Percentiles rank a stretch among this genome's conserved stretches.
These are phyloP conservation scores for Tricholauxania praeusta DNA, from an alignment of 2,888 invertebrate genomes.

Conservation along the genomic window DNA sequence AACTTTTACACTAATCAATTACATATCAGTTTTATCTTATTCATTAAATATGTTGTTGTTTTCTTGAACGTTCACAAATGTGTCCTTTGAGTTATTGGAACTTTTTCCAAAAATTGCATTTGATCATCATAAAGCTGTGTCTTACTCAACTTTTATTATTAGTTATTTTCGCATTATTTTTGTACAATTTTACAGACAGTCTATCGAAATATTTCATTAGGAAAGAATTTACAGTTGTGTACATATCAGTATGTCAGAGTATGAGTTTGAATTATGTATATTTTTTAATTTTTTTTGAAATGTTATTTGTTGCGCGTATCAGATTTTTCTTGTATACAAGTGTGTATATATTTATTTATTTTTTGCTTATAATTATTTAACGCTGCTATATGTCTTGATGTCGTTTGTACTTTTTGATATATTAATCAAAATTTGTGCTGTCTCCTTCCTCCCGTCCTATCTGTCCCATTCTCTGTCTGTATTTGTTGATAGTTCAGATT, in stretches of 20 bases:
- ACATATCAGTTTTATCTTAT: no score
- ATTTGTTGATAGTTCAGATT: slow-evolving; percentile 32
- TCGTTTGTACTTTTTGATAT: slow-evolving; percentile 9
- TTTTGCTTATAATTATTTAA: not conserved
- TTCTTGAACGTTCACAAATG: no score
- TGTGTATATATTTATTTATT: no score
- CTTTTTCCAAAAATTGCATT: slow-evolving; percentile 10
- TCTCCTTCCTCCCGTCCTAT: slow-evolving; percentile 4
- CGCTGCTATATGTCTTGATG: not conserved
- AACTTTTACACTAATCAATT: no score
- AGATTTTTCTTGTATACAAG: no score
- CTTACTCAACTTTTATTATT: slow-evolving; percentile 65
- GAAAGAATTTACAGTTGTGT: no score
- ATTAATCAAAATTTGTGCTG: slow-evolving; percentile 19
- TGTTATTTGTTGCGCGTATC: no score
- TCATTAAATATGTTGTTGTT: no score
- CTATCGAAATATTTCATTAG: not conserved
- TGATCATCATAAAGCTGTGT: slow-evolving; percentile 59
- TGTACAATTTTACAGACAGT: slow-evolving; percentile 46
- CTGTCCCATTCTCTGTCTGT: slow-evolving; percentile 41
- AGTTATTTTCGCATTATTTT: slow-evolving; percentile 64
- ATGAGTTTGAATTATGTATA: no score
- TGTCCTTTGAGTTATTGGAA: no score
- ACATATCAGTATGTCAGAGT: no score
- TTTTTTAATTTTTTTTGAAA: no score